Evolutionary conservation across 1,140 invertebrate genomes (phyloP).

Genomic region (Manduca sexta): DNA sequence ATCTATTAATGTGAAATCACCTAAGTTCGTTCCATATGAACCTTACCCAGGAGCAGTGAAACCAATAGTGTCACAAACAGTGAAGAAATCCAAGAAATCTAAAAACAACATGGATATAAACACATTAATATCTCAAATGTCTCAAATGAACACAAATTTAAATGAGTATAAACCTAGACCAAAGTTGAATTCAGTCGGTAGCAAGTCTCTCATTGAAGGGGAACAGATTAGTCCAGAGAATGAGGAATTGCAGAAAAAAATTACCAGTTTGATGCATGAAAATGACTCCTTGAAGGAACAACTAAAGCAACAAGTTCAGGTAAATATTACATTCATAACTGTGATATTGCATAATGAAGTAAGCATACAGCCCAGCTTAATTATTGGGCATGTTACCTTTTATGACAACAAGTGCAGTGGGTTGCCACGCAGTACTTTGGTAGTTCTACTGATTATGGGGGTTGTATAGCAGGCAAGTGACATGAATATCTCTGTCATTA

Average conservation of each 20-base stretch:
- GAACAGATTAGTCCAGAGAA: slow-evolving; percentile 38
- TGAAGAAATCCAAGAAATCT: slow-evolving; percentile 65
- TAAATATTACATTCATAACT: no score
- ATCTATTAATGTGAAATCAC: slow-evolving; percentile 75
- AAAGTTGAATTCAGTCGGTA: slow-evolving; percentile 72
- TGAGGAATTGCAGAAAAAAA: slow-evolving; percentile 52
- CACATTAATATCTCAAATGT: slow-evolving; percentile 79
- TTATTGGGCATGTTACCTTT: no score
- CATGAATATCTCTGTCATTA: no score
- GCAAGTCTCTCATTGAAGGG: slow-evolving; percentile 35
- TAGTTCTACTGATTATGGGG: no score
- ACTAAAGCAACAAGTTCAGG: slow-evolving; percentile 70
- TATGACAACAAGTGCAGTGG: no score
- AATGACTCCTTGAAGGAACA: slow-evolving; percentile 65
- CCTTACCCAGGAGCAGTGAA: slow-evolving; percentile 90
- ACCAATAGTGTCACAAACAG: slow-evolving; percentile 78
- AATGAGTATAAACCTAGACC: slow-evolving; percentile 61
- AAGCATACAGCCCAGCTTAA: no score
- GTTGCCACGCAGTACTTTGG: no score
- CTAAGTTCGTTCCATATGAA: slow-evolving; percentile 91
- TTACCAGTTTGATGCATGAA: slow-evolving; percentile 43
- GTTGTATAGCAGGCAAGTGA: no score
- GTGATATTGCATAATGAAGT: no score
- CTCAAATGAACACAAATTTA: slow-evolving; percentile 74
- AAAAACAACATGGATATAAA: slow-evolving; percentile 82